Evolutionary conservation across 2,888 invertebrate species (phyloP).

Genomic region (Philereme vetulata): DNA sequence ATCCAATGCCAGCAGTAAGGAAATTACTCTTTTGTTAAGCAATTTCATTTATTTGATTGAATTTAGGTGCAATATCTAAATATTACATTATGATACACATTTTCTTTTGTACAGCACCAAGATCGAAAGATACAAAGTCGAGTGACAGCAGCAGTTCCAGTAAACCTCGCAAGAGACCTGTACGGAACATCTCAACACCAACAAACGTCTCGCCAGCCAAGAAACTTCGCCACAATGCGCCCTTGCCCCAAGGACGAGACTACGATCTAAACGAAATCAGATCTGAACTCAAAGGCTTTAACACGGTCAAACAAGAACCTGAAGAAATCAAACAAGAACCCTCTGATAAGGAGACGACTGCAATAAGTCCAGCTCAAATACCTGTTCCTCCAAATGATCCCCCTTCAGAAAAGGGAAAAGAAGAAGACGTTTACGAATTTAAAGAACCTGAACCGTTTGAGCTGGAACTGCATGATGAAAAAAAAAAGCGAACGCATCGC

Average conservation of each 20-base stretch:
- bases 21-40: background rate
- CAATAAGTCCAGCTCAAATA: conserved; percentile 37
- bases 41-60: background rate
- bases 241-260: conserved; percentile 83
- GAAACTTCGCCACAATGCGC: conserved; percentile 58
- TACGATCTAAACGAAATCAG: conserved; percentile 93
- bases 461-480: conserved; percentile 87
- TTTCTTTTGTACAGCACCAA: conserved; percentile 52
- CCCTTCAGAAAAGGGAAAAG: conserved; percentile 62
- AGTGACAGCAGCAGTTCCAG: conserved; percentile 73
- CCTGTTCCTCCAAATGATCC: conserved; percentile 50
- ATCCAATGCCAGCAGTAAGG: conserved; percentile 62
- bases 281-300: conserved; percentile 91
- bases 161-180: conserved; percentile 71
- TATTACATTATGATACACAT: background rate
- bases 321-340: conserved; percentile 68
- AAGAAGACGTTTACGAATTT: conserved; percentile 92
- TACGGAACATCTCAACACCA: conserved; percentile 64
- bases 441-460: conserved; percentile 95
- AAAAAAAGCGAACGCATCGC: conserved; percentile 78
- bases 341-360: conserved; percentile 52
- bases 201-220: conserved; percentile 66
- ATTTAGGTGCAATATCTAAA: background rate
- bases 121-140: conserved; percentile 69
- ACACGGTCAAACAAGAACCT: conserved; percentile 77